phyloP scores from a whole-genome alignment of 2,113 vertebrate genomes.

The Aspidoscelis tigris region DNA sequence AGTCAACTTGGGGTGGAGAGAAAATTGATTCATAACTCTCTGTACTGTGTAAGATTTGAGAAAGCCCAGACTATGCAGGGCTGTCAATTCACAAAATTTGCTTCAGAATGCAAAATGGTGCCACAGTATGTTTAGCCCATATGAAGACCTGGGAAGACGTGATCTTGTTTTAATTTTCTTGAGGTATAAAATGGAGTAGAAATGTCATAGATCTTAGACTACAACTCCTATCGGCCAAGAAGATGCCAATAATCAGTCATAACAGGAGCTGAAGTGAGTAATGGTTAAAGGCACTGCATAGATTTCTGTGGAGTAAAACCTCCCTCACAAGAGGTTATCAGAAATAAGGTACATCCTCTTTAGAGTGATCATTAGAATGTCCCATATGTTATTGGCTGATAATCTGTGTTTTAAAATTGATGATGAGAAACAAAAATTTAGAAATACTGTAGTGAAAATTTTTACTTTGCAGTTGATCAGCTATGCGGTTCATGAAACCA shows the following conservation, averaged over 20 bases:
- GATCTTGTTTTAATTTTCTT: neutral
- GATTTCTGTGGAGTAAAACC: neutral
- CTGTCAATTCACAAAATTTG: slow-evolving; percentile 18
- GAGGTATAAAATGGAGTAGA: neutral
- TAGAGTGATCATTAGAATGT: neutral
- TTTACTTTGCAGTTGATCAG: neutral
- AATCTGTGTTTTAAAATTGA: neutral
- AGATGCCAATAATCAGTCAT: neutral
- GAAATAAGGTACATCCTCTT: neutral
- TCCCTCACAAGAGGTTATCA: neutral
- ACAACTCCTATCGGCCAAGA: neutral
- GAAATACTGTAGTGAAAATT: too few species aligned
- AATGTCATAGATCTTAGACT: neutral
- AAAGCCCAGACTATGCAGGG: slow-evolving; percentile 61
- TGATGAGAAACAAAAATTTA: too few species aligned
- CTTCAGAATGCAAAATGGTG: neutral
- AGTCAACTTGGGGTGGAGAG: slow-evolving; percentile 77
- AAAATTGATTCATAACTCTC: slow-evolving; percentile 65
- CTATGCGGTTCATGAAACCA: too few species aligned
- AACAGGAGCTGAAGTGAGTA: too few species aligned
- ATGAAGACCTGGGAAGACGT: neutral
- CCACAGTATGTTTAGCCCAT: neutral
- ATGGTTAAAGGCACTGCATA: neutral
- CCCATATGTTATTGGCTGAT: neutral
- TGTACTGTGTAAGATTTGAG: slow-evolving; percentile 51